phyloP scores from a whole-genome alignment of 2,797 vertebrate species.

The Falco cherrug region DNA sequence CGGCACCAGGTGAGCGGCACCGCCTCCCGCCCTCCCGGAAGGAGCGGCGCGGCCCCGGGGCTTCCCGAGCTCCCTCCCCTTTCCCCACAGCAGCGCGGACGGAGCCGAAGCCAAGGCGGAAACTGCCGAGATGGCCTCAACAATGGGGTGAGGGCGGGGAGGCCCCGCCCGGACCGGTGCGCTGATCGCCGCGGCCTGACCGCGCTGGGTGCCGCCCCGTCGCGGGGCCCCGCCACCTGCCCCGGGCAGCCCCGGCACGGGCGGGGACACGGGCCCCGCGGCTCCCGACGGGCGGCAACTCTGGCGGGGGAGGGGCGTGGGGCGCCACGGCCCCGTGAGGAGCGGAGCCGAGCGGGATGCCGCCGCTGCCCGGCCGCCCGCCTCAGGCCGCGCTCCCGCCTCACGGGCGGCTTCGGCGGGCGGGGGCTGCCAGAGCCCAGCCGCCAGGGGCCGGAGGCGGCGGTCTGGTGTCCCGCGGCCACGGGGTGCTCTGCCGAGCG shows the following conservation, averaged over 20 bases:
- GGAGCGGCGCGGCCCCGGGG: neutral
- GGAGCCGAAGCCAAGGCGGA: slow-evolving; percentile 32
- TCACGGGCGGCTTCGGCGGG: neutral
- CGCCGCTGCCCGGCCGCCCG: too few species aligned
- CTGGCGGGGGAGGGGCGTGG: neutral
- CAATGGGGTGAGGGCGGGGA: slow-evolving; percentile 19
- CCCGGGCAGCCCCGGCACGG: neutral
- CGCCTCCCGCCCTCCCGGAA: slow-evolving; percentile 26
- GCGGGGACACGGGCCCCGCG: neutral
- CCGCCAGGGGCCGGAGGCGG: neutral
- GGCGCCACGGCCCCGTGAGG: neutral
- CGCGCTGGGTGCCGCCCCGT: neutral
- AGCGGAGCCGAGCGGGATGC: neutral
- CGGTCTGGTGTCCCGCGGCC: neutral
- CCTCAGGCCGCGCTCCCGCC: neutral
- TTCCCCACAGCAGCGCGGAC: slow-evolving; percentile 4
- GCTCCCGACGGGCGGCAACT: neutral
- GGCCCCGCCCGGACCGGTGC: neutral
- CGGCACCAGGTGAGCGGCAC: slow-evolving; percentile 31
- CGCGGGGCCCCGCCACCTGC: neutral
- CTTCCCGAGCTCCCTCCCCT: neutral
- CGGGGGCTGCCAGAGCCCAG: neutral
- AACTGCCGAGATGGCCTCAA: slow-evolving; percentile 48
- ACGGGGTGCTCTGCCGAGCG: neutral
- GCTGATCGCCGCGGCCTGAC: neutral